Evolutionary conservation across 2,888 invertebrate genomes (phyloP).

Genomic region (Hedya salicella): DNA sequence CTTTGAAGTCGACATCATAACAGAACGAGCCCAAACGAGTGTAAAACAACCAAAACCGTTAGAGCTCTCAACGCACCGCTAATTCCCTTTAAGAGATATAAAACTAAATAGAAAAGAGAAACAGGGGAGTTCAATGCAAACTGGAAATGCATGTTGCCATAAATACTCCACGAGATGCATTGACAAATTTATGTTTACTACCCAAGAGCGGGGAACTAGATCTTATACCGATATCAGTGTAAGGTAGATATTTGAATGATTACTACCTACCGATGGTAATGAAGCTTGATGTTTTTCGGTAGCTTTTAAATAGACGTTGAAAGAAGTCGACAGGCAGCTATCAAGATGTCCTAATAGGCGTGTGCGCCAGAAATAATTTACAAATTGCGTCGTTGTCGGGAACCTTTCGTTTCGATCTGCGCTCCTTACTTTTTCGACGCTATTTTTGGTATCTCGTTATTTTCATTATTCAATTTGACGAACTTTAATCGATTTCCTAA

Average conservation of each 20-base stretch:
- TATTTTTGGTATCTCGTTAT: conserved; percentile 49
- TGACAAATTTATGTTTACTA: conserved; percentile 54
- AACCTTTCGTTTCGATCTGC: conserved; percentile 44
- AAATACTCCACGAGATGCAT: conserved; percentile 68
- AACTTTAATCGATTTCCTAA: conserved; percentile 22
- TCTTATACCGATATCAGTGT: conserved; percentile 47
- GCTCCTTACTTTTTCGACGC: conserved; percentile 43
- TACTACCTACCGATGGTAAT: conserved; percentile 30
- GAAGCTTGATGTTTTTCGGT: conserved; percentile 53
- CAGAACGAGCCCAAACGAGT: conserved; percentile 61
- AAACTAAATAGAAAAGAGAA: conserved; percentile 38
- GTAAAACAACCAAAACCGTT: conserved; percentile 48
- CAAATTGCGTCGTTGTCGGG: conserved; percentile 70
- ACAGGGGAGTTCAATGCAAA: conserved; percentile 54
- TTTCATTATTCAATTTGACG: conserved; percentile 50
- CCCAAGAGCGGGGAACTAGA: conserved; percentile 36
- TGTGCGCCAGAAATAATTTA: conserved; percentile 80
- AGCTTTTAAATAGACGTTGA: conserved; percentile 83
- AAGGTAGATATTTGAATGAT: conserved; percentile 55
- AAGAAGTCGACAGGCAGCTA: conserved; percentile 82
- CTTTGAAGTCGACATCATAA: conserved; percentile 69
- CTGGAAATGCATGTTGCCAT: conserved; percentile 63
- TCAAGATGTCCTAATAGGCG: conserved; percentile 83
- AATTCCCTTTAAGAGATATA: conserved; percentile 24
- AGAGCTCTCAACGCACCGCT: conserved; percentile 30